Evolutionary conservation across 2,797 vertebrate species (phyloP).

Genomic region (Hypotaenidia philippensis): DNA sequence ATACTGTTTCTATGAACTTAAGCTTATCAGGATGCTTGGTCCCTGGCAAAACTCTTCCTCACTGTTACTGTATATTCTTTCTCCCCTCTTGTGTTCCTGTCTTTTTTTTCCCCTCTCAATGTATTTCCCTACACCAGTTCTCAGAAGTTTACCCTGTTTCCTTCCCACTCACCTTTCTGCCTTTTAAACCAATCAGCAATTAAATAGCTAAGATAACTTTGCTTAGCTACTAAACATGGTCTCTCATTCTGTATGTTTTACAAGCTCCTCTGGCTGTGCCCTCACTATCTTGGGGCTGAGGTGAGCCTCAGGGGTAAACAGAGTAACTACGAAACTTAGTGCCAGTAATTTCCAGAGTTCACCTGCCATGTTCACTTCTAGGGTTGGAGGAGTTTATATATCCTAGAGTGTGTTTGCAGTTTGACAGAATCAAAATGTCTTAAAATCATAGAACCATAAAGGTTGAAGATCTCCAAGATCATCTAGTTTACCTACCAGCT

Average conservation of each 20-base stretch:
- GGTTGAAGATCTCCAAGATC: no score
- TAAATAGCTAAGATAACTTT: not conserved
- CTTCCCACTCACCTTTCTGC: not conserved
- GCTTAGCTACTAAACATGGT: not conserved
- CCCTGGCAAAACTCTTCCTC: not conserved
- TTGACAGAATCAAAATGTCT: not conserved
- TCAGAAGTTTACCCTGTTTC: not conserved
- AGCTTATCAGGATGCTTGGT: not conserved
- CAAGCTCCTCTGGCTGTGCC: not conserved
- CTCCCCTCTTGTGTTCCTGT: not conserved
- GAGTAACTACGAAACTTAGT: not conserved
- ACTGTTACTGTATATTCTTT: not conserved
- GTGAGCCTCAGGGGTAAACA: not conserved
- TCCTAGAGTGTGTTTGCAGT: not conserved
- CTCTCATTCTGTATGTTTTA: not conserved
- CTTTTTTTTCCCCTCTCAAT: not conserved
- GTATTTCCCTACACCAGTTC: not conserved
- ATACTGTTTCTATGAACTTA: not conserved
- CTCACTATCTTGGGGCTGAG: not conserved
- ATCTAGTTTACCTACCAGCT: no score
- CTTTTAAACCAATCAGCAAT: not conserved
- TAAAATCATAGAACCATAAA: not conserved
- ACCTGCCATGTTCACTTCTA: not conserved
- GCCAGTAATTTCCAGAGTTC: not conserved
- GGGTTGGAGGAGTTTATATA: not conserved